Evolutionary conservation across 2,797 vertebrate genomes (phyloP), one percentile per base, ranked within the genome.

Genomic region (Sitta carolinensis): DNA sequence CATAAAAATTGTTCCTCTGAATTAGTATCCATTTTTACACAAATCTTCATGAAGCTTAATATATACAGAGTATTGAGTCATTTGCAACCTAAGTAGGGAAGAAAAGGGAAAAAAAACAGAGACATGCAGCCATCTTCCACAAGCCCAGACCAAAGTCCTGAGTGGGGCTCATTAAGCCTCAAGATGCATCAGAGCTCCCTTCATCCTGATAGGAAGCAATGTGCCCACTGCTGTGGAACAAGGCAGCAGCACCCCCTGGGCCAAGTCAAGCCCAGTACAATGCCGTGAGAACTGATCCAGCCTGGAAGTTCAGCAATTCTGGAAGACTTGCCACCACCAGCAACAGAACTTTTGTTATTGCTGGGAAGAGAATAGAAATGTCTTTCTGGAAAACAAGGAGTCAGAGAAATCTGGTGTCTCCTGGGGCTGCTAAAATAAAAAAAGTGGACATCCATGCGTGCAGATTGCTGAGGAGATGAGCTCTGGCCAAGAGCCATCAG

Each of bases 401-500:
- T 59, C 82, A 59, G 63, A 43, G 38, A 76, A 84, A 93, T 59
- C 52, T 51, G 59, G 55, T 40, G 59, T 82, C 82, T 88, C 76
- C 45, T 38, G 70, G 30, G 86, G 68, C 68, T 89, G 57, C 52
- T 85, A 42, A 75, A 84, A 57, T 21, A 68, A 82, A 70, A 80
- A 63, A n/a, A 62, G 47, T 38, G 72, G 76, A 83, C 55, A 52
- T 55, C 74, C 52, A 38, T 67, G 64, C 30, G 5, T 74, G 68
- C 76, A 83, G 69, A 84, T 43, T 43, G 67, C 61, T 66, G 82
- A 82, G 25, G 57, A 88, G 90, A 92, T 40, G 61, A 90, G 68
- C 52, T 66, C 26, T 86, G 92, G 95, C 80, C 75, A 57, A 84
- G 27, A 87, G 92, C 90, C 94, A 93, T n/a, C n/a, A 86, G 92